Percentiles rank a stretch among this genome's conserved stretches.
These are phyloP conservation scores for Tauraco erythrolophus DNA, from an alignment of 2,113 vertebrate genomes.

Conservation along the genomic window DNA sequence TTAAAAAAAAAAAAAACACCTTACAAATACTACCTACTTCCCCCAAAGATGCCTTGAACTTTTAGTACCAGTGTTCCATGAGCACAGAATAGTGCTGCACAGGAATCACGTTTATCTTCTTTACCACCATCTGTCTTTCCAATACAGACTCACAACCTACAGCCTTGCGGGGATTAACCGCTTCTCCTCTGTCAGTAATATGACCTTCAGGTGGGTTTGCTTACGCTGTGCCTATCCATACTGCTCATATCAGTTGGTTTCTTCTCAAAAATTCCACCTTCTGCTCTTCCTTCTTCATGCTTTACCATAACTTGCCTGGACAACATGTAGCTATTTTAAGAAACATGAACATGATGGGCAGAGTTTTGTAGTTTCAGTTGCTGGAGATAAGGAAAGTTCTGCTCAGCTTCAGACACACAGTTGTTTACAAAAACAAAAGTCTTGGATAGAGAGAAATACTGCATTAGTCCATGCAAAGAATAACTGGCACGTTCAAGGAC, in stretches of 20 bases:
- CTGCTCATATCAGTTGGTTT: not conserved
- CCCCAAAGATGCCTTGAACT: not conserved
- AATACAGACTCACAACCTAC: not conserved
- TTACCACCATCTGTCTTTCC: not conserved
- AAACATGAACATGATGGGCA: not conserved
- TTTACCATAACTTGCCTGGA: not conserved
- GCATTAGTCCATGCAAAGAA: not conserved
- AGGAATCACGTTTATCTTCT: not conserved
- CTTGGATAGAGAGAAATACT: not conserved
- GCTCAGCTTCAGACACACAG: not conserved
- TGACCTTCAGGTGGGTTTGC: not conserved
- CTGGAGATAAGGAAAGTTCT: not conserved
- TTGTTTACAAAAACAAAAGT: not conserved
- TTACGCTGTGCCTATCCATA: not conserved
- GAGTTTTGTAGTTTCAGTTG: not conserved
- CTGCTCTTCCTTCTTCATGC: not conserved
- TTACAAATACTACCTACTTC: not conserved
- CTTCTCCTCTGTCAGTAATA: not conserved
- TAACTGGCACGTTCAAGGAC: not conserved
- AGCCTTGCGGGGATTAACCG: not conserved
- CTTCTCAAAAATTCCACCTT: not conserved
- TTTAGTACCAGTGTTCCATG: not conserved
- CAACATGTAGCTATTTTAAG: not conserved
- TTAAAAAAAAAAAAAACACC: too few relatives aligned
- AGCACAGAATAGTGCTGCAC: not conserved